phyloP scores from a whole-genome alignment of 1,140 invertebrate species.

The Leptoteleia sp. region DNA sequence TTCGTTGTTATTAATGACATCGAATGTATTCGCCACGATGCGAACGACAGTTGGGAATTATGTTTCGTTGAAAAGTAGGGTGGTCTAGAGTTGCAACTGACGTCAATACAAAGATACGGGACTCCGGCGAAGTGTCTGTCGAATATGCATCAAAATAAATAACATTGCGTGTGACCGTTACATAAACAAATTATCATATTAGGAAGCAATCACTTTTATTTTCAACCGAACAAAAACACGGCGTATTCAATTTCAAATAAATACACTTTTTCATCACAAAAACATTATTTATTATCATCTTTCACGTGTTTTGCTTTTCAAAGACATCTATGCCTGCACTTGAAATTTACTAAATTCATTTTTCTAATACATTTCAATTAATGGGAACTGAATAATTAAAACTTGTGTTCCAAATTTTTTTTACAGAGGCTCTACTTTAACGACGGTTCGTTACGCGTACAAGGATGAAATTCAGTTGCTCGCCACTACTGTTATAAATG shows the following conservation, averaged over 20 bases:
- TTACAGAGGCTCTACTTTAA: conserved; percentile 35
- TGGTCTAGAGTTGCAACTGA: conserved; percentile 52
- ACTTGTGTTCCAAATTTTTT: too few relatives aligned
- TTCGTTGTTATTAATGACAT: conserved; percentile 26
- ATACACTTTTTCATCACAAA: background rate
- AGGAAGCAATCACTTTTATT: conserved; percentile 12
- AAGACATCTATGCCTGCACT: background rate
- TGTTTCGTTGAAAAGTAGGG: conserved; percentile 37
- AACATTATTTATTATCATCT: background rate
- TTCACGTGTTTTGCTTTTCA: background rate
- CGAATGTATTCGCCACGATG: conserved; percentile 14
- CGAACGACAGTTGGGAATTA: conserved; percentile 25
- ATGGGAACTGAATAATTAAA: too few relatives aligned
- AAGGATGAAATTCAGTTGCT: conserved; percentile 27
- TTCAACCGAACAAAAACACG: background rate
- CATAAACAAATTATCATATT: conserved; percentile 29
- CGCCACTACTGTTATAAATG: conserved; percentile 25
- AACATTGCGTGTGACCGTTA: conserved; percentile 13
- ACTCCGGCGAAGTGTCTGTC: conserved; percentile 25
- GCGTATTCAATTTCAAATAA: conserved; percentile 2
- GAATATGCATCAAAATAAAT: conserved; percentile 40
- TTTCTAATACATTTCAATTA: too few relatives aligned
- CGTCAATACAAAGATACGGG: conserved; percentile 20
- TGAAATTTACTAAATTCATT: background rate
- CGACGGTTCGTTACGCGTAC: conserved; percentile 19